These are phyloP conservation scores for Poeciliopsis retropinna DNA, from an alignment of 2,113 vertebrate genomes.

Conservation along the genomic window DNA sequence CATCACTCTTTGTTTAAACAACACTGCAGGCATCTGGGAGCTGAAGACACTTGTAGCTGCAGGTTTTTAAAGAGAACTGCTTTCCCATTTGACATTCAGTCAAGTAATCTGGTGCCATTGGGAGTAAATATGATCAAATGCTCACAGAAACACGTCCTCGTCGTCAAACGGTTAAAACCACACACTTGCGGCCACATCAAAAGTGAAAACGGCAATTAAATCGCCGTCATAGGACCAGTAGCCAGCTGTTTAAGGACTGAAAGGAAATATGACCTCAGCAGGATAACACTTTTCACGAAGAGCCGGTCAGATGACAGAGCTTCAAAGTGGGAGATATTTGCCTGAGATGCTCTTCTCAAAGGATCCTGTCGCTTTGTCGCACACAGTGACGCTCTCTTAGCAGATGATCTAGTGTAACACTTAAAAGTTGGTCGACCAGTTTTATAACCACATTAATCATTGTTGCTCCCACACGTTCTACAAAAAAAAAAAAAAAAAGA, in stretches of 20 bases:
- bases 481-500: neutral
- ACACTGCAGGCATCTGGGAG: neutral
- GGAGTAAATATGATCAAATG: slow-evolving; percentile 3
- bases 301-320: slow-evolving; percentile 8
- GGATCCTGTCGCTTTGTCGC: slow-evolving; percentile 39
- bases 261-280: slow-evolving; percentile 34
- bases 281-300: slow-evolving; percentile 16
- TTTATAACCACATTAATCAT: slow-evolving; percentile 73
- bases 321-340: slow-evolving; percentile 63
- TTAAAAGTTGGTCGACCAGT: slow-evolving; percentile 57
- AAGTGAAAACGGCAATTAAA: neutral
- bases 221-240: neutral
- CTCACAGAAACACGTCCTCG: slow-evolving; percentile 7
- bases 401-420: slow-evolving; percentile 67
- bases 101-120: neutral
- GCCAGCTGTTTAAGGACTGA: slow-evolving; percentile 10
- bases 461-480: slow-evolving; percentile 28
- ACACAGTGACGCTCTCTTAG: slow-evolving; percentile 34
- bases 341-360: slow-evolving; percentile 55
- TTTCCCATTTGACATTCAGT: neutral
- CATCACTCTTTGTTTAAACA: slow-evolving; percentile 12
- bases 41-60: neutral
- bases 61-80: neutral
- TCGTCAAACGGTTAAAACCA: neutral
- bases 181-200: neutral